These are phyloP conservation scores for Phyllostomus discolor DNA, from an alignment of 2,113 vertebrate species.

Conservation along the genomic window DNA sequence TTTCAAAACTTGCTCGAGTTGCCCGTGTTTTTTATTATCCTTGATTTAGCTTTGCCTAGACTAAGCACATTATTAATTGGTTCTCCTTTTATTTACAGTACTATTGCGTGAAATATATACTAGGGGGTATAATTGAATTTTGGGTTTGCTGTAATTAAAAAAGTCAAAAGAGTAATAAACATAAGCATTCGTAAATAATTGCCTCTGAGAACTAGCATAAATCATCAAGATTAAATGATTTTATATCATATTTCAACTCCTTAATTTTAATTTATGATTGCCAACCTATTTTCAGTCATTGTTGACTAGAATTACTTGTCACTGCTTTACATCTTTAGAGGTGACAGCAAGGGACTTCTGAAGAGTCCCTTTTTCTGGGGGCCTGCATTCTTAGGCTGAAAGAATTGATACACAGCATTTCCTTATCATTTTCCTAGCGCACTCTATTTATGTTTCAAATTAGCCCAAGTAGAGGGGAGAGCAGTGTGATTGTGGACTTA, in stretches of 20 bases:
- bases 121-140: slow-evolving; percentile 80
- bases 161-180: slow-evolving; percentile 82
- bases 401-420: not conserved
- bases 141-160: slow-evolving; percentile 81
- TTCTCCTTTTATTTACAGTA: slow-evolving; percentile 79
- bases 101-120: slow-evolving; percentile 77
- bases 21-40: slow-evolving; percentile 53
- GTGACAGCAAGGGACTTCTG: not conserved
- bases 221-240: slow-evolving; percentile 80
- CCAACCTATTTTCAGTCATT: slow-evolving; percentile 68
- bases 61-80: slow-evolving; percentile 83
- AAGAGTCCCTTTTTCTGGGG: not conserved
- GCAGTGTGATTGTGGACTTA: not conserved
- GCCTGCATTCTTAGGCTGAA: not conserved
- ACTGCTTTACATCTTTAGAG: not conserved
- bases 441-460: slow-evolving; percentile 14
- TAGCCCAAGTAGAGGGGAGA: not conserved
- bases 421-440: not conserved
- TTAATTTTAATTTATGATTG: slow-evolving; percentile 78
- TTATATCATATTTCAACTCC: slow-evolving; percentile 77
- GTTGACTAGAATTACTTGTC: slow-evolving; percentile 65
- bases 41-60: slow-evolving; percentile 79
- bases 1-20: slow-evolving; percentile 57
- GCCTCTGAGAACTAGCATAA: slow-evolving; percentile 74
- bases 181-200: slow-evolving; percentile 78